These are phyloP conservation scores for Neoitamus cyanurus DNA, from an alignment of 2,888 invertebrate genomes.

Conservation along the genomic window DNA sequence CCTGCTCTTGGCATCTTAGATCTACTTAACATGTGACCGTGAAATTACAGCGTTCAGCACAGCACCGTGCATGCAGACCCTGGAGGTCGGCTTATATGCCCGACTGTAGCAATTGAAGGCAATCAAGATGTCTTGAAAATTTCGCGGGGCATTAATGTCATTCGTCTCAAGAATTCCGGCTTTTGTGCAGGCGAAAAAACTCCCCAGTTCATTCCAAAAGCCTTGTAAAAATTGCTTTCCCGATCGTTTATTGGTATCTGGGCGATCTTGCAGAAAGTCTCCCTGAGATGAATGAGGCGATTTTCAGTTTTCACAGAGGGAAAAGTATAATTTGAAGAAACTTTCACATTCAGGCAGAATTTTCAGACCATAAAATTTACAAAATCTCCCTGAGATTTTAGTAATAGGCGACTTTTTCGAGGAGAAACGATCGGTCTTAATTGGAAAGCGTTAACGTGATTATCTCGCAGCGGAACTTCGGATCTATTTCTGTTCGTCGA, in stretches of 20 bases:
- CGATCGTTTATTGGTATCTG: neutral
- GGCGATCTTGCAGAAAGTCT: neutral
- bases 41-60: conserved; percentile 4
- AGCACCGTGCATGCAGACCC: neutral
- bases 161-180: neutral
- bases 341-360: neutral
- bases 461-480: neutral
- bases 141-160: neutral
- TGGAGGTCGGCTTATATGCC: neutral
- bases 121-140: neutral
- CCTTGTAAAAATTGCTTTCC: neutral
- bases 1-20: neutral
- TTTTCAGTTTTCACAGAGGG: neutral
- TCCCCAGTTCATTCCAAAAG: neutral
- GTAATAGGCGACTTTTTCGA: neutral
- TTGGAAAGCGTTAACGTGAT: neutral
- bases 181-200: neutral
- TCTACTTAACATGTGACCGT: conserved; percentile 24
- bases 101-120: neutral
- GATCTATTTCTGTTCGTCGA: neutral
- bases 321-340: neutral
- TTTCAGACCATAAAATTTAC: neutral
- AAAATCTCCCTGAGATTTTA: neutral
- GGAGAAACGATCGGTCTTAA: neutral
- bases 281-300: neutral